Base-by-base conservation (phyloP, 2,888 invertebrate genomes). In the Gymnocheta viridis region DNA sequence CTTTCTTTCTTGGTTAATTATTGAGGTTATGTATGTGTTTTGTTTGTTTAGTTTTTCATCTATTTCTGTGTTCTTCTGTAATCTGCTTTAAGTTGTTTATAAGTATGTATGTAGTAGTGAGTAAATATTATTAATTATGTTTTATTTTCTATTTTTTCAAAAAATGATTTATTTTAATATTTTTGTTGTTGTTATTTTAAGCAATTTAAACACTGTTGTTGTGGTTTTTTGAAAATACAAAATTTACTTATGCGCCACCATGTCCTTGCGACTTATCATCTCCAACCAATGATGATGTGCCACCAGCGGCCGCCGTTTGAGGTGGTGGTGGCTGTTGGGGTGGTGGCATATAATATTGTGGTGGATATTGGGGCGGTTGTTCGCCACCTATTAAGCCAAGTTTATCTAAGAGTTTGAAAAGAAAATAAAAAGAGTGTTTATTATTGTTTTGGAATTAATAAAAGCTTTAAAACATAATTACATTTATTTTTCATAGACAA, bases 231-330 rank as follows among this genome's bases (percentile, higher is more conserved):
- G 66, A 87, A 85, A 82, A 69, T 62, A 79, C 47, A 85, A 85
- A 86, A 74, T 82, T 85, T 78, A 86, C 74, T 86, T 90, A 89
- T 88, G 85, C 89, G 62, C 87, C 89, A 79, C 80, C 80, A 47
- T 70, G 89, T 47, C 32, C 78, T 17, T 80, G 83, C 17, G 66
- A 29, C 29, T 86, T 86, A 78, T 87, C 89, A 82, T 88, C 88
- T 56, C 87, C 90, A 82, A 88, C 89, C 88, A 91, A 88, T 76
- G 90, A 87, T 73, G 91, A 89, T 62, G 89, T 89, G 74, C 93
- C 93, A 88, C 93, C 94, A 70, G 77, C 27, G 22, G 94, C 93
- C 86, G 93, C 92, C 14, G 93, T 93, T 87, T 93, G 93, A 87
- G 93, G 93, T 86, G 90, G 92, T 85, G 91, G 90, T 79, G 93